A percentile compares a stretch with the other conserved stretches of the same genome.
phyloP scores from a whole-genome alignment of 2,797 vertebrate genomes.

The Phylloscopus collybita region DNA sequence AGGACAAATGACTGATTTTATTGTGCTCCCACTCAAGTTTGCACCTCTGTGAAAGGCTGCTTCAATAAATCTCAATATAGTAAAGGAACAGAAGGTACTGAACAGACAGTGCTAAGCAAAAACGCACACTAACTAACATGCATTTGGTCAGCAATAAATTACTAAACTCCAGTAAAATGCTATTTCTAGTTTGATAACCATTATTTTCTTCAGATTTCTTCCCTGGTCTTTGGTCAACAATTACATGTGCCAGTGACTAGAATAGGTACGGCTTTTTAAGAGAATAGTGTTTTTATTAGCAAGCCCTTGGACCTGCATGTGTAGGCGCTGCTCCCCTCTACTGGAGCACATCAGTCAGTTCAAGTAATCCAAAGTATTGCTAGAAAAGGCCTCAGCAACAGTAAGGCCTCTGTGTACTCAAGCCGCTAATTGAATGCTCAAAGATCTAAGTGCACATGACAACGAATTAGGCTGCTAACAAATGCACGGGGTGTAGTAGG shows the following conservation, averaged over 20 bases:
- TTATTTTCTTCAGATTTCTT: constrained; percentile 38
- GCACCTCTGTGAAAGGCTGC: background rate
- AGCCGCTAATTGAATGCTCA: background rate
- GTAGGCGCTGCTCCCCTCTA: background rate
- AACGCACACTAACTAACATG: background rate
- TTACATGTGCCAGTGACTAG: background rate
- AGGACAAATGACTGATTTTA: background rate
- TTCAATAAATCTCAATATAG: background rate
- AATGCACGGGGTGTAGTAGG: background rate
- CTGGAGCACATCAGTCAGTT: background rate
- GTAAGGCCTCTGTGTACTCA: background rate
- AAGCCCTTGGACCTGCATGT: background rate
- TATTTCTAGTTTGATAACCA: constrained; percentile 18
- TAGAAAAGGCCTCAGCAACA: background rate
- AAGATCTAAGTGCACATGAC: background rate
- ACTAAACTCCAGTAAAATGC: constrained; percentile 36
- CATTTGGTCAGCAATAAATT: background rate
- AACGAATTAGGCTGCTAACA: background rate
- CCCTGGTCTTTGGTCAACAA: background rate
- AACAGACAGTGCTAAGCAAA: background rate
- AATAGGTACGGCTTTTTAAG: background rate
- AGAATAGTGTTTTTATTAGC: background rate
- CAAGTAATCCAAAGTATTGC: background rate
- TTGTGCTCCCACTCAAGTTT: background rate
- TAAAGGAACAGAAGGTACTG: background rate